These are phyloP conservation scores for Pampusana beccarii DNA, from an alignment of 2,113 vertebrate species.

Conservation along the genomic window DNA sequence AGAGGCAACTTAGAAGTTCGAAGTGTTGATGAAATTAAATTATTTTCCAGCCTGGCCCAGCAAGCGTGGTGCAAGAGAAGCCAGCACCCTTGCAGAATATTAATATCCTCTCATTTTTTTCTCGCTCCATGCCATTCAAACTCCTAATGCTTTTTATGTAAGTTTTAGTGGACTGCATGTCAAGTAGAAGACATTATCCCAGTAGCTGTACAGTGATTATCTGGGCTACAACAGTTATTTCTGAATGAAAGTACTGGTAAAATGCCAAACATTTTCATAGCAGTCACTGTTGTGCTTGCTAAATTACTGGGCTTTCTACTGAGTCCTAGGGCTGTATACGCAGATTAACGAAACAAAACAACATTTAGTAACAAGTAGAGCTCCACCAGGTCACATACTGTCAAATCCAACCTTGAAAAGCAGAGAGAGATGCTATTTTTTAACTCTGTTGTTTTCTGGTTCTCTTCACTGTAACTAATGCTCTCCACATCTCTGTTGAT, in stretches of 20 bases:
- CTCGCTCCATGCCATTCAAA: neutral
- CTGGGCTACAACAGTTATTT: neutral
- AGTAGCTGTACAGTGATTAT: neutral
- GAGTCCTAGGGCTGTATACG: neutral
- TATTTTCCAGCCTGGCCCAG: neutral
- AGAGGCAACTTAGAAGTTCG: neutral
- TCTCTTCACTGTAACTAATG: neutral
- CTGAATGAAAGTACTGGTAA: neutral
- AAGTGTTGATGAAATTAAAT: neutral
- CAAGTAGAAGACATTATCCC: neutral
- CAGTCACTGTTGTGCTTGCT: neutral
- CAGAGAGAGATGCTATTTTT: neutral
- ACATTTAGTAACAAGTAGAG: neutral
- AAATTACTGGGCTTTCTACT: neutral
- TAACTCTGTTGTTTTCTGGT: neutral
- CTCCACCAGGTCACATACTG: neutral
- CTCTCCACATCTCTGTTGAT: neutral
- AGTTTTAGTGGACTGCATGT: neutral
- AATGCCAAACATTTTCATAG: neutral
- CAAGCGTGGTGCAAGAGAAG: neutral
- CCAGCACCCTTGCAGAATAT: neutral
- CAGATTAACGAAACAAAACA: neutral
- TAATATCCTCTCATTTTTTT: neutral
- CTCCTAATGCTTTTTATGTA: neutral
- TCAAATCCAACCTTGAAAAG: neutral